Base-by-base conservation (phyloP, 2,797 vertebrate species). In the Cossypha caffra region DNA sequence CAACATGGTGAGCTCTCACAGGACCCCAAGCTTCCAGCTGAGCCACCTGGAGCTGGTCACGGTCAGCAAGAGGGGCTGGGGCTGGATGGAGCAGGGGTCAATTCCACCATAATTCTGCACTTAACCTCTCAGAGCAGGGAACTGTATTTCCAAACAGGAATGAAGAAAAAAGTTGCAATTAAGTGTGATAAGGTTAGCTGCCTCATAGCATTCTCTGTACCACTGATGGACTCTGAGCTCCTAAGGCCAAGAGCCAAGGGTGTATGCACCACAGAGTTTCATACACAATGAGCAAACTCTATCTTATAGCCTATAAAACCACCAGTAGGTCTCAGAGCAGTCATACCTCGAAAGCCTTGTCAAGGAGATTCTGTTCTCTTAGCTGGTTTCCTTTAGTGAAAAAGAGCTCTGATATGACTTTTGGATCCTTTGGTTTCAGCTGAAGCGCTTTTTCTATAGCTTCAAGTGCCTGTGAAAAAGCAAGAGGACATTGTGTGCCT, bases 311-410 rank as follows among this genome's bases (percentile, higher is more conserved):
- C 19, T 29, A 26, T 20, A 82, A 62, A 88, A n/a, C 28, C 50
- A 63, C 15, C 0, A 0, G 1, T 3, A 45, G 23, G 51, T 26
- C 43, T 88, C 59, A 79, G n/a, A 75, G 72, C 59, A 63, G 40
- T 63, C 74, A 35, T 97, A 99, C 99, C 99, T 99, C 98, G 1
- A 99, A 99, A 92, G 99, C 99, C 96, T 97, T 97, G 95, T 99
- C 99, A 84, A 99, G 98, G 92, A 98, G 98, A 96, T 99, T 99
- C 97, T 99, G 99, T 96, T 99, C 99, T 95, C 99, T 97, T 73
- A 99, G 98, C 92, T 99, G 99, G 97, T 99, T 99, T 95, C 99
- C 99, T 98, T 99, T 99, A 72, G 99, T 99, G 97, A 99, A 99
- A 91, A 99, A 98, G 33, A 99, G 98, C 94, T 99, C 99, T 57